phyloP scores from a whole-genome alignment of 1,140 invertebrate genomes.

The Catajapyx aquilonaris region DNA sequence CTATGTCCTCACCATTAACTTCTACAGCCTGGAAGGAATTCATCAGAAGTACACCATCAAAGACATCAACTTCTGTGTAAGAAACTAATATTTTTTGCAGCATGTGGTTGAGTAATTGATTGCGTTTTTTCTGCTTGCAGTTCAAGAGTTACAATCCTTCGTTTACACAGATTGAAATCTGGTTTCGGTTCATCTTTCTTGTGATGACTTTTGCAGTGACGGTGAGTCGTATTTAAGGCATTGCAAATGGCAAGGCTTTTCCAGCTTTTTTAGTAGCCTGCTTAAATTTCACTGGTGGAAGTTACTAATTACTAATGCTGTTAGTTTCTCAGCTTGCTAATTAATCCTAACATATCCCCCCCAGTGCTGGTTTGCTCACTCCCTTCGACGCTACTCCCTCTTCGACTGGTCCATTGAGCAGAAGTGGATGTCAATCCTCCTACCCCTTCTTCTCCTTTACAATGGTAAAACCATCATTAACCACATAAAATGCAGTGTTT shows the following conservation, averaged over 20 bases:
- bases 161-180: conserved; percentile 91
- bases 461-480: conserved; percentile 39
- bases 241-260: no score
- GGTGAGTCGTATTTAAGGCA: no score
- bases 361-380: conserved; percentile 81
- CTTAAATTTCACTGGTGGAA: no score
- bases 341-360: no score
- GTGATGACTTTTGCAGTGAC: conserved; percentile 65
- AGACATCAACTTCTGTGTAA: conserved; percentile 74
- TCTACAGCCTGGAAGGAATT: conserved; percentile 63
- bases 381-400: conserved; percentile 64
- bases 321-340: conserved; percentile 2
- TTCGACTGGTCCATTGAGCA: conserved; percentile 96
- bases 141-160: conserved; percentile 89
- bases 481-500: conserved; percentile 1
- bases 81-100: conserved; percentile 19
- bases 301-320: background rate
- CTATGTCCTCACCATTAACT: conserved; percentile 65
- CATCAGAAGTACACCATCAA: conserved; percentile 63
- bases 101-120: no score
- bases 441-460: conserved; percentile 75
- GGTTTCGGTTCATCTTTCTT: conserved; percentile 86
- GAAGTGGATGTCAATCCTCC: conserved; percentile 77
- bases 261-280: no score
- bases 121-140: conserved; percentile 36